phyloP scores from a whole-genome alignment of 2,888 invertebrate genomes.

The Villa cingulata region DNA sequence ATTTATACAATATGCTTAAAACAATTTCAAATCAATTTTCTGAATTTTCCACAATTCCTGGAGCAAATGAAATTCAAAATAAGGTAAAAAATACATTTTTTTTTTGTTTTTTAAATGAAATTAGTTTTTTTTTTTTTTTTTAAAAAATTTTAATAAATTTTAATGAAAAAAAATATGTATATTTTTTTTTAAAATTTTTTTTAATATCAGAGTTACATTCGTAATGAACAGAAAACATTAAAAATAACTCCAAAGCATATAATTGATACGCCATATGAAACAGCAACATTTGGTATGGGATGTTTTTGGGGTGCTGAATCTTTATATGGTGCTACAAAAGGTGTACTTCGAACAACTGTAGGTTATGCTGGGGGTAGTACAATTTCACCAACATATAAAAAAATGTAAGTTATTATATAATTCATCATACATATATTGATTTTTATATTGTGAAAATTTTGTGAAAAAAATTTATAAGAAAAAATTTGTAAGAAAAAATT shows the following conservation, averaged over 20 bases:
- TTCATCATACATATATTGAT: conserved; percentile 9
- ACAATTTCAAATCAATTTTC: not conserved
- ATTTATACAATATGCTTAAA: conserved; percentile 2
- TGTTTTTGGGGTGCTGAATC: conserved; percentile 90
- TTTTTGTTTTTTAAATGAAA: not conserved
- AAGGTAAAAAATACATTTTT: not conserved
- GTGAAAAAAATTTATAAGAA: too few relatives aligned
- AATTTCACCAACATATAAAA: conserved; percentile 67
- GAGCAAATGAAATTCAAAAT: not conserved
- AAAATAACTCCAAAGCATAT: conserved; percentile 27
- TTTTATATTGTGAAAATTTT: conserved; percentile 1
- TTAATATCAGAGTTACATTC: conserved; percentile 31
- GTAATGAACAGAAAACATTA: conserved; percentile 31
- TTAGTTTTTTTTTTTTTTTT: not conserved
- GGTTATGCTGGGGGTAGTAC: conserved; percentile 84
- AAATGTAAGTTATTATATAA: conserved; percentile 50
- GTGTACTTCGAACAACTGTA: conserved; percentile 79
- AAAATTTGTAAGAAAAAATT: too few relatives aligned
- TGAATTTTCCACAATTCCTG: not conserved
- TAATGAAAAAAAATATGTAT: not conserved
- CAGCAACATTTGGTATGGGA: conserved; percentile 82
- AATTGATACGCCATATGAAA: conserved; percentile 24
- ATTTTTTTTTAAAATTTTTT: conserved; percentile 7
- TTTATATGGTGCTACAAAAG: conserved; percentile 52
- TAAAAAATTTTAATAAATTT: not conserved